Percentiles rank a stretch among this genome's conserved stretches.
phyloP scores from a whole-genome alignment of 2,888 invertebrate species.

The Subacronicta megacephala region DNA sequence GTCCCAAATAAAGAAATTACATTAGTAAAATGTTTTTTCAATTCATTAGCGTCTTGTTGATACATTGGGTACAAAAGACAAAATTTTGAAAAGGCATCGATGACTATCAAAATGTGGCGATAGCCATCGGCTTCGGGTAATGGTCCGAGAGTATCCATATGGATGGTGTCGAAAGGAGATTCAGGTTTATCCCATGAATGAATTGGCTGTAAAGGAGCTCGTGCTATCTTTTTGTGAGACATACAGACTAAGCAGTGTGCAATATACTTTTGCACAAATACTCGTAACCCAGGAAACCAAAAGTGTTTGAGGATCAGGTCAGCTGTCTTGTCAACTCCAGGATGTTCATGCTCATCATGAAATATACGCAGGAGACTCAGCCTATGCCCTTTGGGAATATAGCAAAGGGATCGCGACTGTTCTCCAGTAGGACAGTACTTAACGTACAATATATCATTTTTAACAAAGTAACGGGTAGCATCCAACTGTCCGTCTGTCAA shows the following conservation, averaged over 20 bases:
- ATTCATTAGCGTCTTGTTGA: background rate
- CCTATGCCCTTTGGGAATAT: slow-evolving; percentile 28
- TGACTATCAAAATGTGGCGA: background rate
- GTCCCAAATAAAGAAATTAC: slow-evolving; percentile 46
- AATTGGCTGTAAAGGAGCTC: slow-evolving; percentile 2
- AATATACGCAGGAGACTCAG: slow-evolving; percentile 32
- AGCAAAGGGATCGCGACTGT: slow-evolving; percentile 16
- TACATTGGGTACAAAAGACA: slow-evolving; percentile 4
- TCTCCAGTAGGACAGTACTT: background rate
- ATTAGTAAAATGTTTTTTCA: background rate
- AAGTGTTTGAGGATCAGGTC: background rate
- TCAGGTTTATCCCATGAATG: slow-evolving; percentile 9
- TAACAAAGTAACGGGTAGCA: background rate
- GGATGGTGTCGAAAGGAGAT: slow-evolving; percentile 4
- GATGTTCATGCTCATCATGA: slow-evolving; percentile 32
- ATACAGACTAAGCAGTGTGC: slow-evolving; percentile 8
- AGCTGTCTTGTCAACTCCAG: background rate
- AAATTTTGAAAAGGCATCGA: background rate
- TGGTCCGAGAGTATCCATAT: slow-evolving; percentile 6
- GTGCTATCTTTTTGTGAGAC: background rate
- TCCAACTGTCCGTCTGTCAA: background rate
- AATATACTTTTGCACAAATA: slow-evolving; percentile 3
- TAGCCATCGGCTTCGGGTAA: slow-evolving; percentile 2
- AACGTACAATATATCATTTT: background rate
- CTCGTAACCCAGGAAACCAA: slow-evolving; percentile 5